Base-by-base conservation (phyloP, 2,888 invertebrate genomes). In the Tromatobia lineatoria region DNA sequence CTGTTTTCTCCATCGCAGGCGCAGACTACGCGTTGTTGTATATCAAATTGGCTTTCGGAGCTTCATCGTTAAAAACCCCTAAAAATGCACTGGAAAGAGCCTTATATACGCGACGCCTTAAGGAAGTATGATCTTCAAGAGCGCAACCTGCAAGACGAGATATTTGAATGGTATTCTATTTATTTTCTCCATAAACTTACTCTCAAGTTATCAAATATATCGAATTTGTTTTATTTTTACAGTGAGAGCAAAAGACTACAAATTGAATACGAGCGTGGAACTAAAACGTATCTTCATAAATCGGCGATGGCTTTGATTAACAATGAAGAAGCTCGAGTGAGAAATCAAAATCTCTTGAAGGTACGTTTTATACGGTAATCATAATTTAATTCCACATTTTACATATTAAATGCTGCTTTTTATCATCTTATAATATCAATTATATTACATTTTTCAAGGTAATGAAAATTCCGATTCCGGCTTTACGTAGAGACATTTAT, bases 341-440 rank as follows among this genome's bases (percentile, higher is more conserved):
- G 93, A 74, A 93, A 93, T 89, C 87, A 86, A 69, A 88, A 86
- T 81, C 85, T 93, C 75, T 81, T 93, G 70, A 91, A 92, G 92
- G 93, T 93, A 88, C 13, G 81, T 52, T 34, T 34, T 57, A 34
- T 73, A 42, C 15, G 29, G 45, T 73, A 59, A 59, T 23, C 18
- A 52, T 52, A 50, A 23, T 50, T 73, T 50, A 7, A 15, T 13
- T 6, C 42, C 4, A 3, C n/a, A 18, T 50, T 50, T n/a, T 2
- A 18, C 1, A n/a, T 0, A 50, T n/a, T 50, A n/a, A 18, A 50
- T 50, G 4, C 4, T 18, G n/a, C n/a, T n/a, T n/a, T n/a, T n/a
- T n/a, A n/a, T n/a, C n/a, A n/a, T n/a, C n/a, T n/a, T n/a, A n/a
- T n/a, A n/a, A n/a, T n/a, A n/a, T 18, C 13, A 50, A n/a, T 45